phyloP scores from a whole-genome alignment of 1,140 invertebrate genomes.

The Cydia amplana region DNA sequence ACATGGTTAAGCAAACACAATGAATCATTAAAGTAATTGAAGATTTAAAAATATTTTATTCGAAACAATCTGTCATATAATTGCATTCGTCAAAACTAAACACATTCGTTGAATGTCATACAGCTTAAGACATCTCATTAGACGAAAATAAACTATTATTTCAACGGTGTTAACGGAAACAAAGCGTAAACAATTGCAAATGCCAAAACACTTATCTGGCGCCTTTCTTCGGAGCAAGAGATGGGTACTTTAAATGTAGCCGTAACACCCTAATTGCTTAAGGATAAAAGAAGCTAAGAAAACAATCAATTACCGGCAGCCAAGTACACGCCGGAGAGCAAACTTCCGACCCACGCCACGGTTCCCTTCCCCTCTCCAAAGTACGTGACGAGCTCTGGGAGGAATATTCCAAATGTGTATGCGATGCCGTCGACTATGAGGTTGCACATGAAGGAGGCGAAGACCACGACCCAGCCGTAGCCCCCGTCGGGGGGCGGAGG shows the following conservation, averaged over 20 bases:
- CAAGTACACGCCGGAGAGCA: conserved; percentile 96
- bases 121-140: conserved; percentile 1
- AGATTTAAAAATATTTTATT: no score
- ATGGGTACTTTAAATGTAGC: neutral
- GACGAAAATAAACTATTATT: conserved; percentile 9
- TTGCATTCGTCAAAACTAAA: neutral
- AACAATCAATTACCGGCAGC: conserved; percentile 86
- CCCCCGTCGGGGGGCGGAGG: conserved; percentile 92
- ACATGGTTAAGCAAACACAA: no score
- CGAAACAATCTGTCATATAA: neutral
- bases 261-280: neutral
- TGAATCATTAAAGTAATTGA: no score
- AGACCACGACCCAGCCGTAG: conserved; percentile 96
- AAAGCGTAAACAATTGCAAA: conserved; percentile 3
- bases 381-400: conserved; percentile 88
- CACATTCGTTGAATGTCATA: conserved; percentile 2
- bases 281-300: conserved; percentile 17
- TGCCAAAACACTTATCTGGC: neutral
- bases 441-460: conserved; percentile 98
- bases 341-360: conserved; percentile 95
- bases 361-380: conserved; percentile 93
- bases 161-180: conserved; percentile 23
- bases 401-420: conserved; percentile 95
- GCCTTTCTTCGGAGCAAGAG: neutral
- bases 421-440: conserved; percentile 99